Conservation (phyloP, 1,140 invertebrate species). For the Drosophila watanabei region DNA sequence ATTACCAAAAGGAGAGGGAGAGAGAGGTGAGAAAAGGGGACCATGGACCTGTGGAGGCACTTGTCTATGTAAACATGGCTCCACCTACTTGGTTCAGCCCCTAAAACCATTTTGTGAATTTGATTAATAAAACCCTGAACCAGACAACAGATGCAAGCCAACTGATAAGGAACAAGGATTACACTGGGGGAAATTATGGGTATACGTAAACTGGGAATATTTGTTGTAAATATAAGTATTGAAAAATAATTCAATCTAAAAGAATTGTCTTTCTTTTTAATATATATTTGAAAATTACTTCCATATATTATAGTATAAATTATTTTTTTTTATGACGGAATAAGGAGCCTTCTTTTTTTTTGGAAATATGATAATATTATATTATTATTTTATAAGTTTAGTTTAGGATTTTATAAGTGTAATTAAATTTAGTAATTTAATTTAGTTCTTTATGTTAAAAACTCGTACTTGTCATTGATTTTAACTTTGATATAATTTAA, state of each 20-base stretch:
- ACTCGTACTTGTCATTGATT: too few species aligned
- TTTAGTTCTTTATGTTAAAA: too few species aligned
- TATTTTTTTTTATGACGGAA: too few species aligned
- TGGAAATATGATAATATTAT: too few species aligned
- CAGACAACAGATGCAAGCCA: constrained; percentile 69
- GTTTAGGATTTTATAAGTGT: too few species aligned
- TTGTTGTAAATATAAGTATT: too few species aligned
- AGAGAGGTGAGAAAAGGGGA: constrained; percentile 26
- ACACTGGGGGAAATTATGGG: background rate
- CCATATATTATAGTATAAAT: too few species aligned
- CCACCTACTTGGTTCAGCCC: constrained; percentile 78
- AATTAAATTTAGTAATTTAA: too few species aligned
- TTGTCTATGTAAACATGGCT: constrained; percentile 80
- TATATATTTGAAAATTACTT: background rate
- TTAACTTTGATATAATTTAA: too few species aligned
- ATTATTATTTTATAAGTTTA: too few species aligned
- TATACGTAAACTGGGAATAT: too few species aligned
- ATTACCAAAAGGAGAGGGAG: constrained; percentile 37
- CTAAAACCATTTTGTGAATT: constrained; percentile 83
- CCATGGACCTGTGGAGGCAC: constrained; percentile 46
- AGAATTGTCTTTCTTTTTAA: background rate
- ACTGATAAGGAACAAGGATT: constrained; percentile 65
- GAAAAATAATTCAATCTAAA: background rate
- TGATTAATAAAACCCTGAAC: constrained; percentile 85
- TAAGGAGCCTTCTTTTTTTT: too few species aligned